phyloP scores from a whole-genome alignment of 1,140 invertebrate species.

The Saccostrea glomerata region DNA sequence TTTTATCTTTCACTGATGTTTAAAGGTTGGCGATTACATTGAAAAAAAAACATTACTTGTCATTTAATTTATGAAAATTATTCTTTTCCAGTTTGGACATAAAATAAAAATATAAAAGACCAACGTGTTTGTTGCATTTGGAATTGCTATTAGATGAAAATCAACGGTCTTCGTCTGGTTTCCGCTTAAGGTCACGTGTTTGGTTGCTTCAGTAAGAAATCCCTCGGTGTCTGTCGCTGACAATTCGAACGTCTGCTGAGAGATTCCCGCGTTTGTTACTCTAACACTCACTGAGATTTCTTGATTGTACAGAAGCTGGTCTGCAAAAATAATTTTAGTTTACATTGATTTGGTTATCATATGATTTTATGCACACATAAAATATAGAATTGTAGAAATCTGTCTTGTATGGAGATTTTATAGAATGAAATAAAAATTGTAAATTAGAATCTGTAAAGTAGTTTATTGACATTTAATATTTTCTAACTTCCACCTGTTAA shows the following conservation, averaged over 20 bases:
- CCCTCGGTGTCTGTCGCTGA: background rate
- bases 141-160: background rate
- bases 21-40: too few relatives aligned
- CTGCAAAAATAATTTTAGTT: background rate
- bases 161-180: background rate
- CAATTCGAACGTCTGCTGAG: background rate
- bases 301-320: background rate
- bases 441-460: too few relatives aligned
- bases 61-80: background rate
- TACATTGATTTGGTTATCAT: background rate
- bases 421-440: too few relatives aligned
- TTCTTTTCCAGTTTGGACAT: background rate
- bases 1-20: too few relatives aligned
- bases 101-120: background rate
- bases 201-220: background rate
- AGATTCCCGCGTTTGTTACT: background rate
- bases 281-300: background rate
- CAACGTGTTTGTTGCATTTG: background rate
- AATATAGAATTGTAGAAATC: too few relatives aligned
- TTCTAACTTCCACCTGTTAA: too few relatives aligned
- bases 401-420: too few relatives aligned
- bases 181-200: background rate
- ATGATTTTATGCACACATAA: background rate
- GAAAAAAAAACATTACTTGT: too few relatives aligned
- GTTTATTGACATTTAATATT: too few relatives aligned